Base-by-base conservation (phyloP, 1,140 invertebrate species). In the Eulimnadia texana region DNA sequence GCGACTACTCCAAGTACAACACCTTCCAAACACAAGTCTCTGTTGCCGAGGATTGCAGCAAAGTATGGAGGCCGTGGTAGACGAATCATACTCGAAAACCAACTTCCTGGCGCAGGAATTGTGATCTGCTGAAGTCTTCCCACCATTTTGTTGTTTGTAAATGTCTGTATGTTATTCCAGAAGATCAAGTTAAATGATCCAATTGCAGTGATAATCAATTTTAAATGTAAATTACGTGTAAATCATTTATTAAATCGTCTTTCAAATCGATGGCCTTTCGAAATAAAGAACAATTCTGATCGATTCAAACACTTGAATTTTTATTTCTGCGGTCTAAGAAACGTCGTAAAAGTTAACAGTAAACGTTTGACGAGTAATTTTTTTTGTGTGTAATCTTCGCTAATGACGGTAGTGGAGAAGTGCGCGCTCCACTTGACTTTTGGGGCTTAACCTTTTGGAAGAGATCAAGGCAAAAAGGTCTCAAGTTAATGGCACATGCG, bases 21-120 rank as follows among this genome's bases (percentile, higher is more conserved):
- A 42, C 53, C 28, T 28, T 61, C 50, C 23, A 51, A 54, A 53
- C 51, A 52, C 19, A 33, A 52, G 28, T 54, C 16, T 6, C 60
- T 25, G 25, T 54, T 19, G 60, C 50, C 49, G 33, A 9, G 2
- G 60, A 19, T 50, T 22, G 25, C 11, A 51, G 50, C 22, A 52
- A 54, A 22, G 51, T 61, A 10, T 61, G 60, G 60, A 50, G 60
- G 19, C 60, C 60, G 42, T 61, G 60, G 60, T 61, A 61, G 47
- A 51, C 3, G 25, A 27, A 6, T 25, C 16, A 16, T 42, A 42
- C 16, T n/a, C n/a, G n/a, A n/a, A n/a, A n/a, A n/a, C n/a, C n/a
- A n/a, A n/a, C n/a, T n/a, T n/a, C n/a, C n/a, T n/a, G n/a, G n/a
- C n/a, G n/a, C n/a, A n/a, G n/a, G n/a, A n/a, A n/a, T 42, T 42